Evolutionary conservation across 2,113 vertebrate genomes (phyloP).

Genomic region (Tragelaphus strepsiceros): DNA sequence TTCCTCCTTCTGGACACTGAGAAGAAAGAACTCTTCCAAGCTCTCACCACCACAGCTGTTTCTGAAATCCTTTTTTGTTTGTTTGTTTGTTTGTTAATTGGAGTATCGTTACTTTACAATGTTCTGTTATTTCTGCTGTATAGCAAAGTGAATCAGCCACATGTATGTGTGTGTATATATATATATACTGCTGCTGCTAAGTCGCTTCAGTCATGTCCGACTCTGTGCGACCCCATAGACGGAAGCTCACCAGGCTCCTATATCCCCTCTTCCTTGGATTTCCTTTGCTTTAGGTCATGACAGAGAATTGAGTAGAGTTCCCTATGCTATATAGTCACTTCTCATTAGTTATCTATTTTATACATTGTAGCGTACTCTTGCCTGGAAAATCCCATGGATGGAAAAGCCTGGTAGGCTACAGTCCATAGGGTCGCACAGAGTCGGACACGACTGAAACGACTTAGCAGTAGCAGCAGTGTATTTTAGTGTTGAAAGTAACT

Average conservation of each 20-base stretch:
- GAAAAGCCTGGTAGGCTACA: too few species aligned
- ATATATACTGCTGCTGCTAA: too few species aligned
- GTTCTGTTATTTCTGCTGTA: not conserved
- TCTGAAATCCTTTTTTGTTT: not conserved
- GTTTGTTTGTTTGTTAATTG: not conserved
- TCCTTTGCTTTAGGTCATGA: not conserved
- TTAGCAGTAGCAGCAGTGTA: not conserved
- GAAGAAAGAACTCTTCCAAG: not conserved
- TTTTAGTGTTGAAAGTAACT: not conserved
- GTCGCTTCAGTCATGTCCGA: too few species aligned
- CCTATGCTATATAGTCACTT: not conserved
- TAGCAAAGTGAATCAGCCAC: not conserved
- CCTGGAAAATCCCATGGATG: too few species aligned
- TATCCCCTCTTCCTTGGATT: not conserved
- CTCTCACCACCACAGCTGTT: not conserved
- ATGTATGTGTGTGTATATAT: too few species aligned
- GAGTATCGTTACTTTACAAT: not conserved
- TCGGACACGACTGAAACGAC: too few species aligned
- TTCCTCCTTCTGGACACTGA: not conserved
- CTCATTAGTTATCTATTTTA: not conserved
- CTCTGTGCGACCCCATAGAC: too few species aligned
- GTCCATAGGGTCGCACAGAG: too few species aligned
- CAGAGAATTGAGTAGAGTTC: not conserved
- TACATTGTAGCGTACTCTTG: not conserved
- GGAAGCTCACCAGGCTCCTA: too few species aligned